phyloP scores from a whole-genome alignment of 2,888 invertebrate genomes.

The Amiota communis region DNA sequence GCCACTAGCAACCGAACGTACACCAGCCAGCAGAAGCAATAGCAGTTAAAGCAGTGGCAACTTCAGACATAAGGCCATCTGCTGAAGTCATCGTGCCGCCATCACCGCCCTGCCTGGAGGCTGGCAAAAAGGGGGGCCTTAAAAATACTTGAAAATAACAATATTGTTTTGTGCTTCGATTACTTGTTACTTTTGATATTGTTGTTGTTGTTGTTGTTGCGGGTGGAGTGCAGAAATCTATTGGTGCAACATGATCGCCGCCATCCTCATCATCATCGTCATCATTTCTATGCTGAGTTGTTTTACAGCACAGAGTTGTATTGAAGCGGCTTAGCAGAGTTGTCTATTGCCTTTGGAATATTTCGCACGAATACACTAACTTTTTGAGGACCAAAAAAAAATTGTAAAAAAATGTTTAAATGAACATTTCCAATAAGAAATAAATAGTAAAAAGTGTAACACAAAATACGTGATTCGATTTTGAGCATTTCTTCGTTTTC shows the following conservation, averaged over 20 bases:
- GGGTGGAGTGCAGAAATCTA: constrained; percentile 54
- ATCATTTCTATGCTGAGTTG: too few relatives aligned
- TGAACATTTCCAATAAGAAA: constrained; percentile 16
- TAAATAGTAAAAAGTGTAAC: constrained; percentile 55
- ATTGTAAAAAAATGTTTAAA: constrained; percentile 25
- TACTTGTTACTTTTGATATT: constrained; percentile 34
- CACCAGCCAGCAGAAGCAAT: constrained; percentile 9
- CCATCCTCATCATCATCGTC: constrained; percentile 50
- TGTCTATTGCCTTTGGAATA: constrained; percentile 39
- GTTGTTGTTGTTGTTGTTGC: constrained; percentile 51
- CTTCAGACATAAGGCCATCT: constrained; percentile 64
- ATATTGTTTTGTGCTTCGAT: constrained; percentile 53
- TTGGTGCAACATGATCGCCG: constrained; percentile 63
- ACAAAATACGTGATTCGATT: constrained; percentile 66
- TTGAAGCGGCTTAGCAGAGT: neutral
- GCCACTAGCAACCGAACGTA: constrained; percentile 40
- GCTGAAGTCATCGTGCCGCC: constrained; percentile 51
- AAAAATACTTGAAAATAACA: constrained; percentile 57
- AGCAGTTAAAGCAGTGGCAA: constrained; percentile 52
- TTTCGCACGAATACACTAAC: constrained; percentile 54
- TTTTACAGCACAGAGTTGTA: too few relatives aligned
- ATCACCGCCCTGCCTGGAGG: constrained; percentile 4
- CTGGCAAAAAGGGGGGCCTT: neutral
- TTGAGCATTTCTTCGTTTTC: constrained; percentile 36
- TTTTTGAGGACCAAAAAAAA: constrained; percentile 32